phyloP scores from a whole-genome alignment of 2,888 invertebrate genomes.

The Eilema griseolum region DNA sequence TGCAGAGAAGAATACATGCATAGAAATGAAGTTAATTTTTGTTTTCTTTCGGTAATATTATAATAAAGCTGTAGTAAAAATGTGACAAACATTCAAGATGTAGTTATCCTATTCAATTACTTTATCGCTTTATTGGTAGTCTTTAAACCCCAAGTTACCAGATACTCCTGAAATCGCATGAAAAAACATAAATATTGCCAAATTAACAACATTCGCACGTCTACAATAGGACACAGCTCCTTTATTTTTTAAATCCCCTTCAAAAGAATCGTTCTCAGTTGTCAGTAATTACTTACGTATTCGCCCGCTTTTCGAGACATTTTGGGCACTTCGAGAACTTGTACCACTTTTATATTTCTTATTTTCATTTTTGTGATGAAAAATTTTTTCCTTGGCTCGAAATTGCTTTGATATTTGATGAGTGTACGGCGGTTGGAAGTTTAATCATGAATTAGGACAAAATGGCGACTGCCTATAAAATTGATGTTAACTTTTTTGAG shows the following conservation, averaged over 20 bases:
- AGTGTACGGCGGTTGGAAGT: conserved; percentile 31
- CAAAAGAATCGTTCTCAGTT: conserved; percentile 40
- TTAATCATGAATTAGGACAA: conserved; percentile 32
- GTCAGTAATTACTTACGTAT: conserved; percentile 52
- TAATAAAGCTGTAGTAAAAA: too few species aligned
- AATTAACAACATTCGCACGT: background rate
- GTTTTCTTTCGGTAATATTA: too few species aligned
- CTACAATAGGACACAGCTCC: conserved; percentile 31
- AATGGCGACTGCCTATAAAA: background rate
- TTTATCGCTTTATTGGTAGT: background rate
- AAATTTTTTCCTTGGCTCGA: conserved; percentile 28
- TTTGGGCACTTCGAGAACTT: conserved; percentile 40
- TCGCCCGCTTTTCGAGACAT: conserved; percentile 38
- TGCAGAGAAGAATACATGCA: too few species aligned
- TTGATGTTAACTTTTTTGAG: background rate
- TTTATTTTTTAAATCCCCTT: conserved; percentile 35
- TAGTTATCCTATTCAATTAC: too few species aligned
- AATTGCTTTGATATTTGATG: conserved; percentile 45
- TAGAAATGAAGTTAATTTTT: too few species aligned
- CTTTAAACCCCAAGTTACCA: conserved; percentile 2
- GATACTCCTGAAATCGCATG: background rate
- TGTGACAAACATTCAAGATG: too few species aligned
- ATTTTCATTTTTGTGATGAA: conserved; percentile 37
- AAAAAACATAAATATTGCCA: background rate
- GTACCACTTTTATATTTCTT: conserved; percentile 31